phyloP scores from a whole-genome alignment of 2,113 vertebrate genomes.

The Xiphorhynchus elegans region DNA sequence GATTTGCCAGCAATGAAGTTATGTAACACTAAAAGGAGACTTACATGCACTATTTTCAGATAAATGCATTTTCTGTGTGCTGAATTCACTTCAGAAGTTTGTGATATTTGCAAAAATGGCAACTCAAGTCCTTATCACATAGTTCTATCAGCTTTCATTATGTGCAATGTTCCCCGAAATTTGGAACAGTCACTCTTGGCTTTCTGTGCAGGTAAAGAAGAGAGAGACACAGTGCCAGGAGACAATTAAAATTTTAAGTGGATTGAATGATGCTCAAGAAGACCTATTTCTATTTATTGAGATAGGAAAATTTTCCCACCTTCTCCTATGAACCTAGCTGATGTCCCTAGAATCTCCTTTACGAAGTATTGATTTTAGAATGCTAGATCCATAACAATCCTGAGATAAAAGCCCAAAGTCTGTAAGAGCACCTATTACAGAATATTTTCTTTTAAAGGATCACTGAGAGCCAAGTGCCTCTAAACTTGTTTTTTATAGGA shows the following conservation, averaged over 20 bases:
- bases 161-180: not conserved
- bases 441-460: not conserved
- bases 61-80: slow-evolving; percentile 11
- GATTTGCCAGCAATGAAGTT: slow-evolving; percentile 3
- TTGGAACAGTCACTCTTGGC: not conserved
- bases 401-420: not conserved
- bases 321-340: not conserved
- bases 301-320: not conserved
- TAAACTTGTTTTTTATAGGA: not conserved
- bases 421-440: not conserved
- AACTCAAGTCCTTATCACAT: not conserved
- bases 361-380: not conserved
- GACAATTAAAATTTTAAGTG: not conserved
- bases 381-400: not conserved
- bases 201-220: not conserved
- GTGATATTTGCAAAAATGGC: slow-evolving; percentile 35
- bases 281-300: not conserved
- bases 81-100: slow-evolving; percentile 37
- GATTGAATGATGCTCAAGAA: not conserved
- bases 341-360: not conserved
- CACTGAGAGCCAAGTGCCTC: not conserved
- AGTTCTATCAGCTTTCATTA: not conserved
- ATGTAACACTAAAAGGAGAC: not conserved
- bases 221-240: not conserved
- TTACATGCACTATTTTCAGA: slow-evolving; percentile 16